Percentiles rank a stretch among this genome's conserved stretches.
Conservation (phyloP, 2,888 invertebrate species). For the Rotaria magnacalcarata region DNA sequence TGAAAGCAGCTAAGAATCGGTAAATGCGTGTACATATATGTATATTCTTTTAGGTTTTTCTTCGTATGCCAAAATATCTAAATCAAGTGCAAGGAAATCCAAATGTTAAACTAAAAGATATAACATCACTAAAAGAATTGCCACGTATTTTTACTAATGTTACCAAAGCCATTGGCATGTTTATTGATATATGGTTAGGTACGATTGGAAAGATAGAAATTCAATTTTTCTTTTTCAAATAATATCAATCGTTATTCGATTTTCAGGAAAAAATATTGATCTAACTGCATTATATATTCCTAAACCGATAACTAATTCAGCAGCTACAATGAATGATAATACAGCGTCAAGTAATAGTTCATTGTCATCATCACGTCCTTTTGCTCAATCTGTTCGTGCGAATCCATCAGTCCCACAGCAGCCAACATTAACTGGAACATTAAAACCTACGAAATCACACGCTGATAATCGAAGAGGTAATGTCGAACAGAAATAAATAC, state of each 20-base stretch:
- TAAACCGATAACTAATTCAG: neutral
- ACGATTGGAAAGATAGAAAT: neutral
- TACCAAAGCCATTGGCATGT: slow-evolving; percentile 1
- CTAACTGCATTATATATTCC: neutral
- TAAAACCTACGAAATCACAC: neutral
- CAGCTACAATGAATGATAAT: neutral
- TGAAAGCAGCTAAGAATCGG: neutral
- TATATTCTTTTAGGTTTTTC: neutral
- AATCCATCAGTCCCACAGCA: neutral
- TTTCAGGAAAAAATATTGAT: neutral
- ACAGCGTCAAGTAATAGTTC: neutral
- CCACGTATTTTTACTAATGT: slow-evolving; percentile 8
- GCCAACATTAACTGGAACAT: neutral
- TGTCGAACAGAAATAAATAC: neutral
- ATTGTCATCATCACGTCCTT: neutral
- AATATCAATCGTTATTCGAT: neutral
- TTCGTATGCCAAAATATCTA: neutral
- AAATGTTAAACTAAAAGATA: neutral
- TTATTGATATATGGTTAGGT: slow-evolving; percentile 34
- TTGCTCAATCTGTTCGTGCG: neutral
- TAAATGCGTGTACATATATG: neutral
- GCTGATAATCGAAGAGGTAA: slow-evolving; percentile 8
- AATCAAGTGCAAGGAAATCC: neutral
- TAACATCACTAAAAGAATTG: slow-evolving; percentile 1
- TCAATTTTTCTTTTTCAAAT: neutral